Conservation (phyloP, 1,140 invertebrate genomes). For the Melipona quadrifasciata region DNA sequence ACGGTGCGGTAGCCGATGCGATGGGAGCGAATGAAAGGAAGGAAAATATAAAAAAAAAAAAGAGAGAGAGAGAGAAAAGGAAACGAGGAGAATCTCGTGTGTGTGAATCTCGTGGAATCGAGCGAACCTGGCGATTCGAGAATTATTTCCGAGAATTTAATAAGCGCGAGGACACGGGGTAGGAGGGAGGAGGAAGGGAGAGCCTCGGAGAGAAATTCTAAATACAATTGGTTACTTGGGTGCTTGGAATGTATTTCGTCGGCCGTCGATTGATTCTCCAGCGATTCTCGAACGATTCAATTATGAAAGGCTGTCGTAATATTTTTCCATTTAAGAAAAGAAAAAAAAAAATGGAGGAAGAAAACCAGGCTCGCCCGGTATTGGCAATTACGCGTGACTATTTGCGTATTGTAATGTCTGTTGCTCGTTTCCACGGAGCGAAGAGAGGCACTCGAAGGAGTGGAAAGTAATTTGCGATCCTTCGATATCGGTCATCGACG, state of each 20-base stretch:
- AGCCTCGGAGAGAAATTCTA: background rate
- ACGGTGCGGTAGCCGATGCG: background rate
- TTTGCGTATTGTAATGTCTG: constrained; percentile 25
- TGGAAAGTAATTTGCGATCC: constrained; percentile 32
- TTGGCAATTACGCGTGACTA: constrained; percentile 35
- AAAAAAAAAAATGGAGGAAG: no score
- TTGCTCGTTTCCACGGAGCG: background rate
- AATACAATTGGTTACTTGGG: background rate
- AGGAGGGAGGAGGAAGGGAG: no score
- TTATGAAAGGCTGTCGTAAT: constrained; percentile 22
- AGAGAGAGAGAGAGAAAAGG: background rate
- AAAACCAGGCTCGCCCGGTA: background rate
- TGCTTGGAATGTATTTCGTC: background rate
- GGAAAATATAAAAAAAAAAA: no score
- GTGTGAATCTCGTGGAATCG: background rate
- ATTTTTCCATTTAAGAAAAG: constrained; percentile 24
- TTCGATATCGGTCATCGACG: constrained; percentile 19
- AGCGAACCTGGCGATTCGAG: background rate
- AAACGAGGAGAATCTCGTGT: background rate
- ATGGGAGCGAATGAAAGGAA: background rate
- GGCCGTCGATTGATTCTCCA: background rate
- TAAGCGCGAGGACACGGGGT: background rate
- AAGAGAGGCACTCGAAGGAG: constrained; percentile 15
- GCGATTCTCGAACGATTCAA: constrained; percentile 13
- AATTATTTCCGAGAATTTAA: constrained; percentile 28